Evolutionary conservation across 2,888 invertebrate genomes (phyloP), one percentile per base, ranked within the genome.

Genomic region (Hypena proboscidalis): DNA sequence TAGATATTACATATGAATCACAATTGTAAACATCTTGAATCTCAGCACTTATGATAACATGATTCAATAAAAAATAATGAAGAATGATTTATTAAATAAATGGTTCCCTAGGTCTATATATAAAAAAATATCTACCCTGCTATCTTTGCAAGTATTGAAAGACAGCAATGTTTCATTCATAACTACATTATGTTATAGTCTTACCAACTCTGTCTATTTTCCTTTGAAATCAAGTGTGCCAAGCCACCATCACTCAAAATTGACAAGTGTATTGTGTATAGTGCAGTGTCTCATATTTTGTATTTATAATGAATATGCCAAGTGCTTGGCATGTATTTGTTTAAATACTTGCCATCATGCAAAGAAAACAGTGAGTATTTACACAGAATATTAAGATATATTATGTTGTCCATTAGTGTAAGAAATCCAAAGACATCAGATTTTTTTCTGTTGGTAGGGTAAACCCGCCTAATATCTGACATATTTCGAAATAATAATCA

Each of bases 281-380:
- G 44, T 42, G 44, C 42, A 36, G 49, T 74, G 59, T 64, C 58
- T 66, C 55, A 71, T 64, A 57, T 64, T 67, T 58, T 42, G 38
- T 50, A 64, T 45, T 46, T 68, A 74, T 64, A 64, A 78, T 79
- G 74, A 65, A 62, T 71, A 64, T 62, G 51, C 51, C 48, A 52
- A 54, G 49, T 59, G 44, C 49, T 31, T 66, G 56, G 52, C 48
- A 57, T 70, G 58, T 70, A 48, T 66, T 65, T 64, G 64, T 59
- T 61, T 52, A 44, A 65, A 68, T 58, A 67, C 47, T 53, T 58
- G 47, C 55, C 44, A 57, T 55, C 69, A 89, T 89, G 89, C 79
- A 89, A 81, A 88, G 83, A 60, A 89, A 85, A 80, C 83, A 70
- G 89, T 89, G 63, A 89, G 89, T 89, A 76, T 67, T 42, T 35